Evolutionary conservation across 2,113 vertebrate species (phyloP).

Genomic region (Sus scrofa): DNA sequence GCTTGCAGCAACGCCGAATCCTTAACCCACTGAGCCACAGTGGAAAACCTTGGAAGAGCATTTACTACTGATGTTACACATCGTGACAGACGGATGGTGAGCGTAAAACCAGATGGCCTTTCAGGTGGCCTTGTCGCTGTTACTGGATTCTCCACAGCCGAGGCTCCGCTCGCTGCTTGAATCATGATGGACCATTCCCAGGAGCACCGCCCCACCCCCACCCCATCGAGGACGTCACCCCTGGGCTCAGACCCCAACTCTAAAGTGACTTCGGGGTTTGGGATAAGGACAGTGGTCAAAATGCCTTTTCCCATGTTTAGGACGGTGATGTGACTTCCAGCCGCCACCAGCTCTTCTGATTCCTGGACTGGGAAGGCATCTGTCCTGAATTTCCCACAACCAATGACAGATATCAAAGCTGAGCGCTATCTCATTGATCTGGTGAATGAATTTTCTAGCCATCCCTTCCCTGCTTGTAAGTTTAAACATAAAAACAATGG

Average conservation of each 20-base stretch:
- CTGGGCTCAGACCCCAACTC: too few species aligned
- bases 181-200: fast-evolving
- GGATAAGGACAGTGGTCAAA: neutral
- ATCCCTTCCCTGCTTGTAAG: neutral
- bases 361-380: neutral
- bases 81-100: fast-evolving
- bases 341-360: neutral
- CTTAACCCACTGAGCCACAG: too few species aligned
- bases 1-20: too few species aligned
- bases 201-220: fast-evolving
- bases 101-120: neutral
- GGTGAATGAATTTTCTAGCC: neutral
- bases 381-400: neutral
- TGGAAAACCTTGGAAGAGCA: too few species aligned
- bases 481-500: neutral
- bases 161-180: fast-evolving
- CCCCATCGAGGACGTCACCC: fast-evolving
- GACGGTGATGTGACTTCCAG: neutral
- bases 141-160: neutral
- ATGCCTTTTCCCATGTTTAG: neutral
- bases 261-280: neutral
- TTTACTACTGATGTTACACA: neutral
- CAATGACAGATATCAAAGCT: neutral
- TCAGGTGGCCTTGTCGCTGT: neutral
- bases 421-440: neutral